phyloP scores from a whole-genome alignment of 2,797 vertebrate species.

The Microctenopoma steveboyesi region DNA sequence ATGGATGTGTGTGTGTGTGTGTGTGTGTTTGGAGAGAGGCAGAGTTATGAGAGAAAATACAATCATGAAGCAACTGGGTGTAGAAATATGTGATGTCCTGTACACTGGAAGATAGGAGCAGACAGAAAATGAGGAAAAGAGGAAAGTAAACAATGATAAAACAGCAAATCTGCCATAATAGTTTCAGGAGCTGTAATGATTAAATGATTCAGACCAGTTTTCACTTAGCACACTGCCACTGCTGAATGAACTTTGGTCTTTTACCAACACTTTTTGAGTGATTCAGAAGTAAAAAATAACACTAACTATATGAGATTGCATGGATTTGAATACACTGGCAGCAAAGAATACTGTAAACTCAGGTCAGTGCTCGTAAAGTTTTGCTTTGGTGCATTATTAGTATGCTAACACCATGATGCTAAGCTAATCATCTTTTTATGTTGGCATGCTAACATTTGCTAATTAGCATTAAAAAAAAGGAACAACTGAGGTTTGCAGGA shows the following conservation, averaged over 20 bases:
- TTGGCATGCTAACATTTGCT: not conserved
- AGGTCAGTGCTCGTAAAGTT: no score
- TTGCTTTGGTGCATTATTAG: no score
- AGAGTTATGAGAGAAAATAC: conserved; percentile 50
- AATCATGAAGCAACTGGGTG: conserved; percentile 62
- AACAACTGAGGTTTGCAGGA: not conserved
- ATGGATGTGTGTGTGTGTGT: conserved; percentile 12
- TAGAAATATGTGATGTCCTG: conserved; percentile 55
- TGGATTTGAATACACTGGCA: no score
- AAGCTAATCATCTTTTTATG: not conserved
- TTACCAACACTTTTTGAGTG: conserved; percentile 19
- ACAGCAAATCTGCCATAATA: conserved; percentile 61
- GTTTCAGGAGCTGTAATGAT: conserved; percentile 60
- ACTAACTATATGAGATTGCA: not conserved
- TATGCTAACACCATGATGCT: not conserved
- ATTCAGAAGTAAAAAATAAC: conserved; percentile 19
- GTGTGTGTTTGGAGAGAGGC: conserved; percentile 18
- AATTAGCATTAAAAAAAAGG: not conserved
- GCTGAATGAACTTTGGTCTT: conserved; percentile 42
- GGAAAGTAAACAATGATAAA: conserved; percentile 63
- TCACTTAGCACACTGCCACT: conserved; percentile 54
- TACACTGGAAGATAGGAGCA: conserved; percentile 43
- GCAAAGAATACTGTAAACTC: no score
- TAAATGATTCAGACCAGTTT: conserved; percentile 46
- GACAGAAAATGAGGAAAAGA: conserved; percentile 39